Conservation (phyloP, 2,888 invertebrate genomes). For the Rhingia campestris region DNA sequence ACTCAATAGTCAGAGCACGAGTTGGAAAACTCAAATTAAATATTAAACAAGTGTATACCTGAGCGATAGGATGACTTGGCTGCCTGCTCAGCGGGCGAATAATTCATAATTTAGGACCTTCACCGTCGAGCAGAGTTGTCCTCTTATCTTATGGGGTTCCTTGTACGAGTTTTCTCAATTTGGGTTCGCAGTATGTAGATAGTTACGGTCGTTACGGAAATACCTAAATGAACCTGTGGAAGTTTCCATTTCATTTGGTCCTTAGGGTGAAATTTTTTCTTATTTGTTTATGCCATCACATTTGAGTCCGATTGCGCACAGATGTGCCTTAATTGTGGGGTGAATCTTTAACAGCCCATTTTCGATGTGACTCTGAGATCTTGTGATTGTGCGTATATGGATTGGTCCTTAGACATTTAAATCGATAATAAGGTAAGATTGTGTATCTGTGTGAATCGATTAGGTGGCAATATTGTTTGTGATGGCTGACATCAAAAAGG, state of each 20-base stretch:
- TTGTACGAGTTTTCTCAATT: slow-evolving; percentile 7
- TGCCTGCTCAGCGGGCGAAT: slow-evolving; percentile 50
- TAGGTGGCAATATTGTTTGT: slow-evolving; percentile 11
- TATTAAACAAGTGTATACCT: slow-evolving; percentile 62
- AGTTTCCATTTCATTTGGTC: slow-evolving; percentile 37
- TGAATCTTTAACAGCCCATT: slow-evolving; percentile 37
- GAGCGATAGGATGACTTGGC: slow-evolving; percentile 26
- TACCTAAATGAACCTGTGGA: slow-evolving; percentile 26
- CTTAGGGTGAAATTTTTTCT: slow-evolving; percentile 21
- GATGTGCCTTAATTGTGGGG: slow-evolving; percentile 32
- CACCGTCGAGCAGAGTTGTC: slow-evolving; percentile 26
- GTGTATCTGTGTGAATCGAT: slow-evolving; percentile 49
- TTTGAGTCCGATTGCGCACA: slow-evolving; percentile 30
- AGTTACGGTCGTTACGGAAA: slow-evolving; percentile 5
- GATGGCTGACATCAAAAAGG: neutral
- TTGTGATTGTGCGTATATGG: slow-evolving; percentile 3
- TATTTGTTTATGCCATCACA: slow-evolving; percentile 26
- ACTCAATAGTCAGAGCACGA: slow-evolving; percentile 34
- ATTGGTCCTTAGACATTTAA: slow-evolving; percentile 37
- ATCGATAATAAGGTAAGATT: slow-evolving; percentile 42
- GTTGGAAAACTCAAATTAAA: slow-evolving; percentile 69
- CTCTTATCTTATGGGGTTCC: slow-evolving; percentile 13
- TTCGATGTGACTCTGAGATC: neutral
- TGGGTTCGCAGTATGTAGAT: neutral
- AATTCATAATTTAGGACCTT: slow-evolving; percentile 52